Evolutionary conservation across 2,888 invertebrate species (phyloP), one percentile per base, ranked within the genome.

Genomic region (Doris montereyensis): DNA sequence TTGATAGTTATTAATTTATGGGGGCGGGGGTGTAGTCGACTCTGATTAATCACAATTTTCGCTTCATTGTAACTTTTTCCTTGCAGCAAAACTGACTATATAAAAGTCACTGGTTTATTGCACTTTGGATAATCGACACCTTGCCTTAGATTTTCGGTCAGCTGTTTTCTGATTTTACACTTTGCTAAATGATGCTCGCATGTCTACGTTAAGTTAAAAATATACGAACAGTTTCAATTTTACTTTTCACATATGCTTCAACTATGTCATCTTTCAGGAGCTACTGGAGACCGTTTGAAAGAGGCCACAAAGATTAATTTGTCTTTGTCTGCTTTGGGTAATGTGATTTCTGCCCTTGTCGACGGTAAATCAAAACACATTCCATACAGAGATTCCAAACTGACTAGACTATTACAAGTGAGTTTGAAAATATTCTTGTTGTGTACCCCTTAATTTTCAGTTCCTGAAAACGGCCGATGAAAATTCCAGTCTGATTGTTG

Each of bases 281-380:
- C 97, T 0, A 95, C 95, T 5, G 97, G 97, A 0, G 95, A 96
- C 82, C 92, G 97, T 17, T 92, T 97, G 34, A 96, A 95, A 87
- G 97, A 97, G 91, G 97, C 96, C 0, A 96, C 96, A 0, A 97
- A 96, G 92, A 97, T 97, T 80, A 97, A 97, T 92, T 91, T 97
- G 73, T 96, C 96, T 0, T 92, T 97, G 34, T 96, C 96, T 13
- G 97, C 97, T 0, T 92, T 97, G 71, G 97, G 96, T 1, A 97
- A 97, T 90, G 97, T 97, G 0, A 97, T 97, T 83, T 96, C 96
- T 0, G 96, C 96, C 0, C 91, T 97, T 76, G 96, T 95, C 68
- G 96, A 95, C 92, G 96, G 94, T 81, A 96, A 94, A 83, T 94
- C 95, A 58, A 95, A 94, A 88, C 95, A 96, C 89, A 91, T 92